A percentile compares a stretch with the other conserved stretches of the same genome.
Evolutionary conservation across 2,797 vertebrate species (phyloP).

Genomic region (Lithobates sylvaticus): DNA sequence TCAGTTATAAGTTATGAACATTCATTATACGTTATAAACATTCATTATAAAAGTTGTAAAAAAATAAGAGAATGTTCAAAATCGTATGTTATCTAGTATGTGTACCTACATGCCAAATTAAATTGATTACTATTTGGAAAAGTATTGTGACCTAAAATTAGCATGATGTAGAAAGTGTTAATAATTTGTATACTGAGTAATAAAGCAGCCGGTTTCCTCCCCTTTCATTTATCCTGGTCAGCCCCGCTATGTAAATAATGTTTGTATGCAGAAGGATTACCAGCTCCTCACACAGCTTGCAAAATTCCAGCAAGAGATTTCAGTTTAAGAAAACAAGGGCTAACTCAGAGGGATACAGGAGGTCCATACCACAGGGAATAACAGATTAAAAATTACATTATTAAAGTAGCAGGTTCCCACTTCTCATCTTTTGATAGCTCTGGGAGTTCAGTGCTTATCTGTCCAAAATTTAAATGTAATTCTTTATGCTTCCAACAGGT

Average conservation of each 20-base stretch:
- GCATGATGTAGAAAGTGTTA: slow-evolving; percentile 46
- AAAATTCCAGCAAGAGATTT: slow-evolving; percentile 61
- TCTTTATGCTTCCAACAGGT: slow-evolving; percentile 10
- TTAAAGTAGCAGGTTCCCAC: slow-evolving; percentile 43
- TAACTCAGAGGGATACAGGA: slow-evolving; percentile 42
- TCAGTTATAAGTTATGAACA: too few species aligned
- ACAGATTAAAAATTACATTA: slow-evolving; percentile 52
- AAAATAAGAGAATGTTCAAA: neutral
- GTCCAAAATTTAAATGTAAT: slow-evolving; percentile 22
- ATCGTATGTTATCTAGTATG: neutral
- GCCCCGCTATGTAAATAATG: slow-evolving; percentile 60
- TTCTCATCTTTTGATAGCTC: slow-evolving; percentile 37
- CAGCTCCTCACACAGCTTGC: slow-evolving; percentile 58
- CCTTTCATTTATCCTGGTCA: slow-evolving; percentile 55
- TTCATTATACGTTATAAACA: too few species aligned
- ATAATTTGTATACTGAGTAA: slow-evolving; percentile 59
- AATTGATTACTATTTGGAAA: neutral
- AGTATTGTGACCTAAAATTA: neutral
- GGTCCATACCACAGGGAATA: slow-evolving; percentile 51
- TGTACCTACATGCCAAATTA: neutral
- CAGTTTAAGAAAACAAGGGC: slow-evolving; percentile 54
- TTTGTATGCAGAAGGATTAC: slow-evolving; percentile 60
- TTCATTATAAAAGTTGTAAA: too few species aligned
- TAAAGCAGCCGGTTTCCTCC: slow-evolving; percentile 57
- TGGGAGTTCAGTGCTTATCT: slow-evolving; percentile 24